Evolutionary conservation across 2,888 invertebrate species (phyloP), one percentile per base, ranked within the genome.

Genomic region (Anaspis maculata): DNA sequence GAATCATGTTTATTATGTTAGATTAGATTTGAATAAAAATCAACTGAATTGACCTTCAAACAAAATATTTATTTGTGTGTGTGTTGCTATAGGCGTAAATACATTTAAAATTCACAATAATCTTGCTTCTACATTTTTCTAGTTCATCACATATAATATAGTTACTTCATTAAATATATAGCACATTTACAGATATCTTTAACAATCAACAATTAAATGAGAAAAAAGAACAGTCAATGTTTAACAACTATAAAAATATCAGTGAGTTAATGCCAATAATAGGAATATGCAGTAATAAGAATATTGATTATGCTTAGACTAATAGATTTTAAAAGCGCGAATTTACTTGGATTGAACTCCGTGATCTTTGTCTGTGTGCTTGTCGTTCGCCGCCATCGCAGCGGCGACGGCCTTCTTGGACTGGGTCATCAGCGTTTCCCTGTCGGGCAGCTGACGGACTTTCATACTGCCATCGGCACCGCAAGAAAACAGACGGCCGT

Each of bases 401-500:
- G n/a, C n/a, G n/a, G n/a, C n/a, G n/a, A n/a, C n/a, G n/a, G n/a
- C n/a, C n/a, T n/a, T n/a, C n/a, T n/a, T n/a, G n/a, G n/a, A n/a
- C n/a, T n/a, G n/a, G n/a, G n/a, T n/a, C n/a, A n/a, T n/a, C n/a
- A 66, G 46, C 2, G 52, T 54, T 44, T 80, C 79, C 46, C 85
- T 75, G 59, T 92, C 91, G 11, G 92, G 90, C 52, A 96, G 70
- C 62, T 88, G 85, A 46, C 96, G 78, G 48, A 96, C 89, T 74
- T 97, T 97, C 83, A 98, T 89, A 29, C 96, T 95, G 52, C 96
- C 96, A 72, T 98, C 98, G 28, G 95, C 94, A 33, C 98, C 98
- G 66, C 98, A 98, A 3, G 97, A 97, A 71, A 94, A 97, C 51
- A 98, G 71, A 27, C 96, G 80, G 14, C 84, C 84, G 41, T 82